A percentile compares a stretch with the other conserved stretches of the same genome.
Conservation (phyloP, 1,140 invertebrate genomes). For the Oryctes rhinoceros region DNA sequence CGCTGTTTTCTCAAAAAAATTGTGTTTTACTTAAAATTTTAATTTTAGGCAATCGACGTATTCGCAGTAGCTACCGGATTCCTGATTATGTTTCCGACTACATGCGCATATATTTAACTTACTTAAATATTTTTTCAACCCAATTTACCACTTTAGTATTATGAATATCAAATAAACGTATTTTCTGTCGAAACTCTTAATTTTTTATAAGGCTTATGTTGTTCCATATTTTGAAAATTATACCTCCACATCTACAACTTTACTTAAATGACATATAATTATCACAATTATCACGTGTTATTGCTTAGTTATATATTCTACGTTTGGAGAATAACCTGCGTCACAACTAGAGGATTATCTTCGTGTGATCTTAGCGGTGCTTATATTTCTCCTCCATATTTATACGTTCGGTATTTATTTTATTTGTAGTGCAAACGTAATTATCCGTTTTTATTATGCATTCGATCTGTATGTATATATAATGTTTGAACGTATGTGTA, state of each 20-base stretch:
- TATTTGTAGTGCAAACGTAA: slow-evolving; percentile 1
- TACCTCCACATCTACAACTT: neutral
- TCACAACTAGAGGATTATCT: neutral
- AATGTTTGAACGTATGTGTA: neutral
- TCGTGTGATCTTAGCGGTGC: slow-evolving; percentile 23
- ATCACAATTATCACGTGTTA: slow-evolving; percentile 28
- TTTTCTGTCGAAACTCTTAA: too few species aligned
- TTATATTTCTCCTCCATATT: neutral
- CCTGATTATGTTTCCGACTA: too few species aligned
- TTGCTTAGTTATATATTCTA: slow-evolving; percentile 19
- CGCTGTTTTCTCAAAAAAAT: too few species aligned
- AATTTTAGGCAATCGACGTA: too few species aligned
- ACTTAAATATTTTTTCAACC: too few species aligned
- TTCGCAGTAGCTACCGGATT: too few species aligned
- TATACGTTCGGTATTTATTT: slow-evolving; percentile 6
- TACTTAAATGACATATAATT: slow-evolving; percentile 19
- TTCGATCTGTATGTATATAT: neutral
- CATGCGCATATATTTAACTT: too few species aligned
- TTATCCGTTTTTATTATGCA: neutral
- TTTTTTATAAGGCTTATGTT: too few species aligned
- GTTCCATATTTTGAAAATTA: neutral
- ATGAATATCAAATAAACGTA: too few species aligned
- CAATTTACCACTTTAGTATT: too few species aligned
- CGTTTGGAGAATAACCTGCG: neutral
- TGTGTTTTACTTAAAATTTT: too few species aligned